A percentile compares a stretch with the other conserved stretches of the same genome.
Conservation (phyloP, 2,797 vertebrate species). For the Leucoraja ocellata region DNA sequence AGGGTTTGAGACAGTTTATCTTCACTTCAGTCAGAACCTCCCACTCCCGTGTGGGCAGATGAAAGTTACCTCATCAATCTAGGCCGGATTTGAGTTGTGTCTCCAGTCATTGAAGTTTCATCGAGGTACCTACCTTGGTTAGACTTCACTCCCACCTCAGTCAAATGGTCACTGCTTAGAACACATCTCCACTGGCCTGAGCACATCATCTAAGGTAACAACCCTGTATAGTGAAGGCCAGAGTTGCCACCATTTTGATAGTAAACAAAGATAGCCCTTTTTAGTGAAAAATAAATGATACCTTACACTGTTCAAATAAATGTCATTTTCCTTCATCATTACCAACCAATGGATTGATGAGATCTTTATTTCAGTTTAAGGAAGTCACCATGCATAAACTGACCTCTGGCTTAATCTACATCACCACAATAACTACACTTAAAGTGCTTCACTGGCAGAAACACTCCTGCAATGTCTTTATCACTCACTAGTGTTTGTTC, state of each 20-base stretch:
- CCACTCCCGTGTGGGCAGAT: background rate
- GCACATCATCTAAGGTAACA: background rate
- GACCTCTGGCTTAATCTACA: background rate
- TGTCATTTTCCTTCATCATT: background rate
- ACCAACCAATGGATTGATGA: background rate
- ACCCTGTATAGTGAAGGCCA: background rate
- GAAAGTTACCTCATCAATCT: background rate
- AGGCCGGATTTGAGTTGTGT: background rate
- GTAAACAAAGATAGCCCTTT: background rate
- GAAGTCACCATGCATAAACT: background rate
- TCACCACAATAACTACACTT: background rate
- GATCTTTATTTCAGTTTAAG: background rate
- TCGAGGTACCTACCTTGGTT: background rate
- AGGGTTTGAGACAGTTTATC: background rate
- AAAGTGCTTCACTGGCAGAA: background rate
- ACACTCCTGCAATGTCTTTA: no score
- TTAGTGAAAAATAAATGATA: background rate
- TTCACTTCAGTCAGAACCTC: background rate
- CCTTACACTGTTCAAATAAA: background rate
- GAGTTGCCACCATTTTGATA: background rate
- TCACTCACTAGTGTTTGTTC: background rate
- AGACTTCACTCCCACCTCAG: background rate
- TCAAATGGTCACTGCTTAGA: background rate
- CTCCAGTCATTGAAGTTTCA: background rate
- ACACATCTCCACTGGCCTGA: background rate